phyloP scores from a whole-genome alignment of 2,797 vertebrate genomes.

The Periparus ater region DNA sequence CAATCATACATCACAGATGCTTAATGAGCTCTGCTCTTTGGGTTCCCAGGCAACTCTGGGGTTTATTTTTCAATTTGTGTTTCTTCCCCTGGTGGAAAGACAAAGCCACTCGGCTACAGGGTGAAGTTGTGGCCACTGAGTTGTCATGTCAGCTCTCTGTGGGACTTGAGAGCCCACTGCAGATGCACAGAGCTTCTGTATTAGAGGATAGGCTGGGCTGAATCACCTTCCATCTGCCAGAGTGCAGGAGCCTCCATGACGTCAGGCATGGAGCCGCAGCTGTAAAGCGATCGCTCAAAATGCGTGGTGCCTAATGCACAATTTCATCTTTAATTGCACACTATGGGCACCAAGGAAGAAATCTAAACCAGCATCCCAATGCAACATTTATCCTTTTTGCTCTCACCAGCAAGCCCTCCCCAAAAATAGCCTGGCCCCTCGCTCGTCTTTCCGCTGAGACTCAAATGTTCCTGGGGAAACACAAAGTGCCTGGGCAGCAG shows the following conservation, averaged over 20 bases:
- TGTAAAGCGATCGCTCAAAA: neutral
- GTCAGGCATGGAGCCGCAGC: neutral
- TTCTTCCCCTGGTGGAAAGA: neutral
- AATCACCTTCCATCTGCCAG: neutral
- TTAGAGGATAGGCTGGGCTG: neutral
- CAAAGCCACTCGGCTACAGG: neutral
- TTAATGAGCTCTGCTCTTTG: neutral
- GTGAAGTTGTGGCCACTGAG: neutral
- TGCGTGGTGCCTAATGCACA: neutral
- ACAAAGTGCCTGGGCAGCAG: neutral
- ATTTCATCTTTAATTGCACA: conserved; percentile 7
- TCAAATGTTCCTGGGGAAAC: neutral
- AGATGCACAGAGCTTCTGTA: neutral
- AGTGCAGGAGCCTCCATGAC: neutral
- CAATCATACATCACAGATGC: neutral
- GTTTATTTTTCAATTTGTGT: neutral
- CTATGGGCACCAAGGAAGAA: neutral
- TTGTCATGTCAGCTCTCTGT: neutral
- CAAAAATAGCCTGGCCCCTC: neutral
- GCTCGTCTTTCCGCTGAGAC: neutral
- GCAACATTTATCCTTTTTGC: neutral
- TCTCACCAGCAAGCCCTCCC: neutral
- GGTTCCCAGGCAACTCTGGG: neutral
- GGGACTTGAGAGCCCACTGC: neutral
- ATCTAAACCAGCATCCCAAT: neutral